Percentiles rank a stretch among this genome's conserved stretches.
phyloP scores from a whole-genome alignment of 1,140 invertebrate species.

The Scaptomyza pallida region DNA sequence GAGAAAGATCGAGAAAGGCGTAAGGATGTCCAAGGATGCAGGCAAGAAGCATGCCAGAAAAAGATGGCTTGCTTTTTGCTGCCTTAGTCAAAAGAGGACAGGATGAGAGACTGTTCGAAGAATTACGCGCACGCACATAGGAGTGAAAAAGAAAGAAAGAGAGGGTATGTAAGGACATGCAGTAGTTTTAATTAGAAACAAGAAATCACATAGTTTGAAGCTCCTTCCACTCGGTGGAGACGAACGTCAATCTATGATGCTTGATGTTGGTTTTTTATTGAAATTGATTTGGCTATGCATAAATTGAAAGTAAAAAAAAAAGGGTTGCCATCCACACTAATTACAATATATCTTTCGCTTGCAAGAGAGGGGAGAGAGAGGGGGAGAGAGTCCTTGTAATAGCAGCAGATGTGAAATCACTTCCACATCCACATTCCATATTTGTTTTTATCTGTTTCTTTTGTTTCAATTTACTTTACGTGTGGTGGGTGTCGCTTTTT shows the following conservation, averaged over 20 bases:
- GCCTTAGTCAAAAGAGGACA: slow-evolving; percentile 15
- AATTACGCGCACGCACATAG: slow-evolving; percentile 5
- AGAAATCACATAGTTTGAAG: slow-evolving; percentile 25
- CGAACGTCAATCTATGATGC: slow-evolving; percentile 28
- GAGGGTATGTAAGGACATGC: slow-evolving; percentile 22
- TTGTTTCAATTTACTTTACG: slow-evolving; percentile 4
- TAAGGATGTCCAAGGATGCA: slow-evolving; percentile 50
- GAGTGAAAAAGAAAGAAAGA: background rate
- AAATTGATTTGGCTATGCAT: slow-evolving; percentile 82
- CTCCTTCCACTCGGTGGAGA: background rate
- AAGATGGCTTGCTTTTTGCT: slow-evolving; percentile 76
- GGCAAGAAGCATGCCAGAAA: slow-evolving; percentile 62
- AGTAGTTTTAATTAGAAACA: slow-evolving; percentile 66
- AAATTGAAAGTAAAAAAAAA: slow-evolving; percentile 75
- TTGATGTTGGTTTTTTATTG: slow-evolving; percentile 63
- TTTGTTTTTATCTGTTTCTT: slow-evolving; percentile 9
- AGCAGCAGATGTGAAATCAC: background rate
- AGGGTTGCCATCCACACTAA: slow-evolving; percentile 45
- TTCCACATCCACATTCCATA: background rate
- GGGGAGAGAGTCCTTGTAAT: too few relatives aligned
- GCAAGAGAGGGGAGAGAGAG: too few relatives aligned
- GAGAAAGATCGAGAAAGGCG: background rate
- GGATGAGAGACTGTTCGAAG: background rate
- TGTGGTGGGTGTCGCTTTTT: slow-evolving; percentile 31
- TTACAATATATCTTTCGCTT: slow-evolving; percentile 79